Base-by-base conservation (phyloP, 1,140 invertebrate genomes). In the Zeugodacus cucurbitae region DNA sequence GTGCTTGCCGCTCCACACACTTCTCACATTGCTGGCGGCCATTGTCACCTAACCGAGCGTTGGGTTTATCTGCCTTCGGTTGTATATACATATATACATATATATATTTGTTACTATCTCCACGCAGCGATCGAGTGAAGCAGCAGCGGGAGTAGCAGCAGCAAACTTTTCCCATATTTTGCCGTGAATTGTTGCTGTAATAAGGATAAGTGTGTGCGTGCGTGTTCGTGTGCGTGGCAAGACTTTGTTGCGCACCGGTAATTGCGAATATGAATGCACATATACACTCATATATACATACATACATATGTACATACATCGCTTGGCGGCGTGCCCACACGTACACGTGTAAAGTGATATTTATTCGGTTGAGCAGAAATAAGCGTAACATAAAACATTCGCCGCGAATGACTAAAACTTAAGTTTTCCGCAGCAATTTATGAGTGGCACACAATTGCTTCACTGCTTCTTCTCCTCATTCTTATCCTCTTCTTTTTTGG, bases 391-490 rank as follows among this genome's bases (percentile, higher is more conserved):
- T 41, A 74, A 74, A 74, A 74, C 67, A 37, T 32, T 37, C 67
- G 14, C 32, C 67, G 67, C 67, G 67, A 74, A 74, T 74, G 34
- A n/a, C 34, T 74, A n/a, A 74, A 74, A 74, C 67, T 74, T 74
- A 74, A 74, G 67, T 74, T 74, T 74, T 74, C 17, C 32, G 8
- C 67, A 74, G 22, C 67, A 74, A 74, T 74, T 74, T 74, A 74
- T 74, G 67, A 74, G 4, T 74, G 14, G 34, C 67, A 32, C 67
- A 74, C 67, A 74, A 37, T 74, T 74, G 32, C 67, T 37, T 26
- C 17, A 17, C 29, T 67, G 10, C 29, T 20, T 0, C 29, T 0
- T 5, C 6, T 64, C 59, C 62, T 64, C 11, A 17, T 34, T 32
- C 26, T 26, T n/a, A 41, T 41, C 7, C 7, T 41, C 3, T 41